These are phyloP conservation scores for Drosophila formosana DNA, from an alignment of 2,888 invertebrate genomes.

Conservation along the genomic window DNA sequence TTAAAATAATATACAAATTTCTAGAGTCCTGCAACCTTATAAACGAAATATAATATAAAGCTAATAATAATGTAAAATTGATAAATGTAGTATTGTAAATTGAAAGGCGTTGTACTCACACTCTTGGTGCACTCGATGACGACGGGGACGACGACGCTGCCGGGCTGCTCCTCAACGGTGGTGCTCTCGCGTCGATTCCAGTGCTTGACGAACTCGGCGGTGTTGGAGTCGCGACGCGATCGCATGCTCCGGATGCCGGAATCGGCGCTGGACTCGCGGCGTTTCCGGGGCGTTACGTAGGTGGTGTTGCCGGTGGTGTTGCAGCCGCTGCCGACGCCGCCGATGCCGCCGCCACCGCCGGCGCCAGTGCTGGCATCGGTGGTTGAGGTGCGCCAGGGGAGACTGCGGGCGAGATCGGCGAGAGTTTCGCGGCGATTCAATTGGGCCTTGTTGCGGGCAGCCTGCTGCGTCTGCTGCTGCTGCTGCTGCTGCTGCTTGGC, in stretches of 20 bases:
- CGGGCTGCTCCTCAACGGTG: constrained; percentile 82
- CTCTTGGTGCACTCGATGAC: constrained; percentile 71
- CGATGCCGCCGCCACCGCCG: constrained; percentile 81
- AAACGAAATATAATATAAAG: no score
- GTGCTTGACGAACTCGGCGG: constrained; percentile 89
- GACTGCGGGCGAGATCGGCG: constrained; percentile 93
- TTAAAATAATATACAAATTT: no score
- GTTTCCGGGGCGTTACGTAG: constrained; percentile 87
- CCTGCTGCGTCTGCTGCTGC: constrained; percentile 80
- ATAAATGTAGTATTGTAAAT: no score
- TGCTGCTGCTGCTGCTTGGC: constrained; percentile 82
- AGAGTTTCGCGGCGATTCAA: constrained; percentile 93
- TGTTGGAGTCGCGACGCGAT: constrained; percentile 91
- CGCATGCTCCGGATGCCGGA: constrained; percentile 92
- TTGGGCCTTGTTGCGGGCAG: constrained; percentile 86
- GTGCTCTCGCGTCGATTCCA: constrained; percentile 90
- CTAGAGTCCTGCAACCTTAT: no score
- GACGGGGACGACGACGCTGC: constrained; percentile 66
- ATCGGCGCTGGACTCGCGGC: constrained; percentile 95
- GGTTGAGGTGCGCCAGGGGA: constrained; percentile 92
- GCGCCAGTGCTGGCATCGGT: constrained; percentile 85
- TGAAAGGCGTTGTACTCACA: constrained; percentile 35
- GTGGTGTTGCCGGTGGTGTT: constrained; percentile 55
- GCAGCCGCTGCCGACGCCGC: constrained; percentile 76
- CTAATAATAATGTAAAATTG: no score